Evolutionary conservation across 2,797 vertebrate genomes (phyloP).

Genomic region (Micropoecilia bifurca): DNA sequence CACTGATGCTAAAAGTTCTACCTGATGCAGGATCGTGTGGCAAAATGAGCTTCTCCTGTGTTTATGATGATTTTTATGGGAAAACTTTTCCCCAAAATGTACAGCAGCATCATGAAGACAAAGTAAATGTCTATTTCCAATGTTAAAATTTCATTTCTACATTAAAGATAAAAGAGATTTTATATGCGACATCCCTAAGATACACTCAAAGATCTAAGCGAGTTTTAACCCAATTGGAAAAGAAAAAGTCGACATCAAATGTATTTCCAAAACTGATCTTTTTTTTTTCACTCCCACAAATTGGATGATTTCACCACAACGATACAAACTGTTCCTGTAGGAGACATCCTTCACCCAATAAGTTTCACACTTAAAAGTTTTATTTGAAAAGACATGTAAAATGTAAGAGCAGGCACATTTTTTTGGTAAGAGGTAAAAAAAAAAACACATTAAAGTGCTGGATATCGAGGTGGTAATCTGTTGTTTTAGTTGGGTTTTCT

Average conservation of each 20-base stretch:
- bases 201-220: background rate
- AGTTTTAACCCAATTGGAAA: background rate
- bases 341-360: background rate
- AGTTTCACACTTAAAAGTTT: background rate
- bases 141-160: background rate
- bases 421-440: background rate
- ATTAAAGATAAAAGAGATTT: background rate
- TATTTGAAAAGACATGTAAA: background rate
- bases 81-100: background rate
- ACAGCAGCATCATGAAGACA: background rate
- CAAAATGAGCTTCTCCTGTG: background rate
- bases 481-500: background rate
- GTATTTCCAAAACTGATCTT: background rate
- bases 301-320: background rate
- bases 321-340: background rate
- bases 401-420: background rate
- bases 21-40: background rate
- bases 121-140: background rate
- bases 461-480: background rate
- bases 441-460: background rate
- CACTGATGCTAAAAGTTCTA: background rate
- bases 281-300: background rate
- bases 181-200: background rate
- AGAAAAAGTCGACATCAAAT: background rate
- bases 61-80: background rate